Evolutionary conservation across 1,140 invertebrate genomes (phyloP).

Genomic region (Portunus trituberculatus): DNA sequence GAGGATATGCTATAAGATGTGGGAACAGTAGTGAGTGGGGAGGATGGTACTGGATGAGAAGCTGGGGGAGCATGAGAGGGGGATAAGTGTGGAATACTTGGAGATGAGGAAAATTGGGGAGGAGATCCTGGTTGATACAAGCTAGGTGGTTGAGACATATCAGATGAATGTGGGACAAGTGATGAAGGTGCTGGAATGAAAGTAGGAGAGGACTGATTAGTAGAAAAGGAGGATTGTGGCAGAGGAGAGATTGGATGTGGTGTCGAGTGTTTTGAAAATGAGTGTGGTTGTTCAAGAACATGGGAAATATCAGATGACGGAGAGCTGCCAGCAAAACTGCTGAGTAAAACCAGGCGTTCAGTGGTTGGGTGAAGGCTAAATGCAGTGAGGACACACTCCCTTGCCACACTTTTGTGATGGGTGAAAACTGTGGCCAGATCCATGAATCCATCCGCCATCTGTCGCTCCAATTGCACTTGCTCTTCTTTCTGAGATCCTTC

Average conservation of each 20-base stretch:
- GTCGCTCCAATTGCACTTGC: conserved; percentile 81
- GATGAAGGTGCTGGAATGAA: not conserved
- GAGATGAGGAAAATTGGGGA: not conserved
- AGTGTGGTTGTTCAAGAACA: not conserved
- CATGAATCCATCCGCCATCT: conserved; percentile 83
- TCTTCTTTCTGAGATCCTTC: conserved; percentile 80
- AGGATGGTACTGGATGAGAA: not conserved
- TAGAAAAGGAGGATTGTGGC: not conserved
- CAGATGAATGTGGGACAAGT: conserved; percentile 23
- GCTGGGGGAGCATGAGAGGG: no score
- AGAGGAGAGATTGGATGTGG: not conserved
- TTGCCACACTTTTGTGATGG: conserved; percentile 82
- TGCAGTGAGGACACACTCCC: conserved; percentile 85
- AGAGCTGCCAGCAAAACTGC: conserved; percentile 77
- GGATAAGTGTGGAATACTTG: not conserved
- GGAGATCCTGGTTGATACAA: not conserved
- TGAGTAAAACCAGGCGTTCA: conserved; percentile 73
- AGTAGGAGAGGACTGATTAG: not conserved
- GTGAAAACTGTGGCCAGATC: conserved; percentile 83
- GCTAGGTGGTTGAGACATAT: not conserved
- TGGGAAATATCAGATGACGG: conserved; percentile 13
- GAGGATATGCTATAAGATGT: not conserved
- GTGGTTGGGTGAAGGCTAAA: conserved; percentile 85
- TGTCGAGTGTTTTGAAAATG: not conserved
- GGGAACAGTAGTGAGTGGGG: not conserved